phyloP scores from a whole-genome alignment of 2,113 vertebrate genomes.

The Prietella phreatophila region DNA sequence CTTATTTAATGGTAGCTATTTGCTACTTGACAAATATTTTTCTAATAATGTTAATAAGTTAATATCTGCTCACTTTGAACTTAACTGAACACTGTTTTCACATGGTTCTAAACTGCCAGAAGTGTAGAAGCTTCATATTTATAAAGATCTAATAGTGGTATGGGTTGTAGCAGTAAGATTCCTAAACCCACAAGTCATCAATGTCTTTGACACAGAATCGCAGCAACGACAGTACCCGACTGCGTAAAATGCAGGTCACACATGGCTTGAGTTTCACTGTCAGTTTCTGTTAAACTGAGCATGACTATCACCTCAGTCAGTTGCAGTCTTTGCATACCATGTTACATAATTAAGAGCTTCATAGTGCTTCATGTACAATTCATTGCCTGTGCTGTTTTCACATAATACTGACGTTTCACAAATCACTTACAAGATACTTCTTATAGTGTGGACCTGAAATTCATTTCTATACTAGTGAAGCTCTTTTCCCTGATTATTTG shows the following conservation, averaged over 20 bases:
- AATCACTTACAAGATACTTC: background rate
- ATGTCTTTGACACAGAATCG: background rate
- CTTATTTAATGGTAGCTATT: constrained; percentile 35
- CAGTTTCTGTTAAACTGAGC: background rate
- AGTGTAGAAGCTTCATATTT: background rate
- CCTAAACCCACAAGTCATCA: background rate
- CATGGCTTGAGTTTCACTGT: background rate
- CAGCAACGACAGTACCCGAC: background rate
- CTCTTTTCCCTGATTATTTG: background rate
- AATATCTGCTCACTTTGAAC: background rate
- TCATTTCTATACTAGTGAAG: background rate
- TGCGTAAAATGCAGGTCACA: background rate
- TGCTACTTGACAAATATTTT: constrained; percentile 10
- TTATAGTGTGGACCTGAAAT: background rate
- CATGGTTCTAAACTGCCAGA: background rate
- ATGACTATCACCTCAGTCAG: background rate
- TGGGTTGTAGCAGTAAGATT: background rate
- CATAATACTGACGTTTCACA: background rate
- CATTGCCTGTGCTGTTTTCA: background rate
- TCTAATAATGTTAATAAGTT: background rate
- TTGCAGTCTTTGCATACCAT: background rate
- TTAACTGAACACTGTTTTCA: background rate
- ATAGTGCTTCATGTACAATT: background rate
- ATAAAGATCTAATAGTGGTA: background rate
- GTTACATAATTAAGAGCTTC: background rate